Conservation (phyloP, 1,140 invertebrate genomes). For the Tetramorium alpestre region DNA sequence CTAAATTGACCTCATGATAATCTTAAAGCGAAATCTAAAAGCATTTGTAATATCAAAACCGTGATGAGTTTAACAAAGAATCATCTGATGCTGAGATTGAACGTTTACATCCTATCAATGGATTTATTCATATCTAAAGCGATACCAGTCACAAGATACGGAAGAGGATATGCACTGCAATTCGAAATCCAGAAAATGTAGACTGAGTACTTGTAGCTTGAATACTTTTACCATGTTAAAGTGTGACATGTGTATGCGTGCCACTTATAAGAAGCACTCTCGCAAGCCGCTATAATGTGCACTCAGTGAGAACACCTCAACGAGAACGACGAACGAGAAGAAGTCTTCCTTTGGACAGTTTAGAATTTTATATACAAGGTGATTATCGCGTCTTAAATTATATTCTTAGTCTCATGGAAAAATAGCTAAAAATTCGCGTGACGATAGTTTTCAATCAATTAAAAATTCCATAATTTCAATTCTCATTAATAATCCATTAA, state of each 20-base stretch:
- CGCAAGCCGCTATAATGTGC: neutral
- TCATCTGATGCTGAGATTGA: neutral
- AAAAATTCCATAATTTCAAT: slow-evolving; percentile 1
- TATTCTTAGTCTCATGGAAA: neutral
- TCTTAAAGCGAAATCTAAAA: neutral
- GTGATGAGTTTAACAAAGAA: neutral
- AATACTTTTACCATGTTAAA: neutral
- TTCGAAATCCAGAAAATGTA: slow-evolving; percentile 5
- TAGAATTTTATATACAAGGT: neutral
- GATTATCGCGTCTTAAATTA: neutral
- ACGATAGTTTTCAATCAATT: neutral
- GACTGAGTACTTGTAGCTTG: neutral
- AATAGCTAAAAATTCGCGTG: neutral
- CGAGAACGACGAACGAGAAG: neutral
- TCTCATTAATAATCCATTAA: neutral
- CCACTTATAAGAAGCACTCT: neutral
- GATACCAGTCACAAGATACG: neutral
- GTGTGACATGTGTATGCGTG: neutral
- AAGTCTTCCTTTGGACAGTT: neutral
- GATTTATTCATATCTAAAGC: slow-evolving; percentile 2
- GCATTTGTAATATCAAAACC: neutral
- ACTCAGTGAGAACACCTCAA: neutral
- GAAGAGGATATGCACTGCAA: neutral
- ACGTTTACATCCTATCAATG: neutral
- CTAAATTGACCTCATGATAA: neutral